phyloP scores from a whole-genome alignment of 2,113 vertebrate species.

The Cynopterus brachyotis region DNA sequence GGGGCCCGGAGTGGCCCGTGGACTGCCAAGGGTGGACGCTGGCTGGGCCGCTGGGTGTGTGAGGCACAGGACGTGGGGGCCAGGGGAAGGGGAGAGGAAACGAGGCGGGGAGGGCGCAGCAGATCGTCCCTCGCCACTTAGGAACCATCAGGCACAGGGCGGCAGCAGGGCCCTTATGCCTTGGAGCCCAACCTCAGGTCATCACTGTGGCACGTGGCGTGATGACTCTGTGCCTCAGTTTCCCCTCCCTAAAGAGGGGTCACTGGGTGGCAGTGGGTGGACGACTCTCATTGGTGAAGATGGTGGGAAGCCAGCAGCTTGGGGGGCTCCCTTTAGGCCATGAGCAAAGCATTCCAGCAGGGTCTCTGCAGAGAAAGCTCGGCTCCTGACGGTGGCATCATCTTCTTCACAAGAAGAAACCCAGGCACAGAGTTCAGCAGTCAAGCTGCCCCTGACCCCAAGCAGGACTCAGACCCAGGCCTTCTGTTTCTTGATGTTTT shows the following conservation, averaged over 20 bases:
- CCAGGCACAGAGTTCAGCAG: not conserved
- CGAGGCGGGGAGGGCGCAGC: accelerated
- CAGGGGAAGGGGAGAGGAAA: accelerated
- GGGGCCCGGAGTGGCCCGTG: not conserved
- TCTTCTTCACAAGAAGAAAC: not conserved
- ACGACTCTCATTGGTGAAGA: not conserved
- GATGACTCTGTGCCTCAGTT: not conserved
- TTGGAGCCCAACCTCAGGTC: not conserved
- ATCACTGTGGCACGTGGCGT: not conserved
- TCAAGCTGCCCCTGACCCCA: not conserved
- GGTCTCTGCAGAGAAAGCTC: not conserved
- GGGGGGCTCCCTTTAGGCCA: accelerated
- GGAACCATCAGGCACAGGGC: not conserved
- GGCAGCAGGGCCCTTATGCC: not conserved
- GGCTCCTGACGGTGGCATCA: accelerated
- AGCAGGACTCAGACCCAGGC: not conserved
- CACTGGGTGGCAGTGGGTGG: not conserved
- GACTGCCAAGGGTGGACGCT: accelerated
- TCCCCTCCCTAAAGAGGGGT: not conserved
- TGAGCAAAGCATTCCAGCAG: too few relatives aligned
- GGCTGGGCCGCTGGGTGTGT: too few relatives aligned
- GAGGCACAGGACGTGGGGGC: accelerated
- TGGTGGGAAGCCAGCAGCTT: too few relatives aligned
- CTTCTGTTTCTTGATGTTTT: not conserved
- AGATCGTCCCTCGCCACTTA: too few relatives aligned